These are phyloP conservation scores for Linurgus olivaceus DNA, from an alignment of 2,797 vertebrate species.

Conservation along the genomic window DNA sequence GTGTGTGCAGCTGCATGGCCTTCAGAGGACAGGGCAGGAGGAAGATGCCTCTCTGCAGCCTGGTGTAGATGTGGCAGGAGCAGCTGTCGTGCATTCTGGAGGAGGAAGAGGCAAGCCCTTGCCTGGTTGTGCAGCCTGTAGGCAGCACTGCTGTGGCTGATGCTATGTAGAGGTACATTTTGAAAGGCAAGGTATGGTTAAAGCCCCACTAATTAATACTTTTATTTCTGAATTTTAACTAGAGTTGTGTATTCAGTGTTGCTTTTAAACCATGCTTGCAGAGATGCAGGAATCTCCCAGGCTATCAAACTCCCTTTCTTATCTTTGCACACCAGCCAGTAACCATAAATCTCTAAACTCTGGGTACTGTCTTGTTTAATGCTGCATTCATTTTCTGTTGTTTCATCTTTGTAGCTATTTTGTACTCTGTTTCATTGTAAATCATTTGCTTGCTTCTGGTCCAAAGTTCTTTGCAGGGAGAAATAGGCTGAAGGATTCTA, in stretches of 20 bases:
- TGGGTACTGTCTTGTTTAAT: neutral
- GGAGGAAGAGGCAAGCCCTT: neutral
- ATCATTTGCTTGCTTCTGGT: neutral
- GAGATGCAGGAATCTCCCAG: neutral
- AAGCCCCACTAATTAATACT: neutral
- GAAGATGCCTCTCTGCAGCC: neutral
- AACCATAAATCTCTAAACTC: neutral
- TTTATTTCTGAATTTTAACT: neutral
- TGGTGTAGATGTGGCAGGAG: neutral
- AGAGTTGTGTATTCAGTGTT: neutral
- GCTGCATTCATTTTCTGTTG: neutral
- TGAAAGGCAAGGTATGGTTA: neutral
- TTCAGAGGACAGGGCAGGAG: neutral
- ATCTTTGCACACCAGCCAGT: neutral
- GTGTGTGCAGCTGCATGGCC: neutral
- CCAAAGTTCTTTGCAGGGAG: neutral
- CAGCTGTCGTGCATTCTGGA: rapidly evolving
- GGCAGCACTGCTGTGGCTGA: neutral
- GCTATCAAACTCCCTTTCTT: neutral
- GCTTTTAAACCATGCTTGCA: neutral
- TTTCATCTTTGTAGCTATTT: neutral
- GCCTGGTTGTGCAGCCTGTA: rapidly evolving
- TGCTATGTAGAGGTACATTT: neutral
- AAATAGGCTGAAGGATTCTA: neutral
- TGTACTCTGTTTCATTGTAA: neutral